These are phyloP conservation scores for Frieseomelitta varia DNA, from an alignment of 1,140 invertebrate species.

Conservation along the genomic window DNA sequence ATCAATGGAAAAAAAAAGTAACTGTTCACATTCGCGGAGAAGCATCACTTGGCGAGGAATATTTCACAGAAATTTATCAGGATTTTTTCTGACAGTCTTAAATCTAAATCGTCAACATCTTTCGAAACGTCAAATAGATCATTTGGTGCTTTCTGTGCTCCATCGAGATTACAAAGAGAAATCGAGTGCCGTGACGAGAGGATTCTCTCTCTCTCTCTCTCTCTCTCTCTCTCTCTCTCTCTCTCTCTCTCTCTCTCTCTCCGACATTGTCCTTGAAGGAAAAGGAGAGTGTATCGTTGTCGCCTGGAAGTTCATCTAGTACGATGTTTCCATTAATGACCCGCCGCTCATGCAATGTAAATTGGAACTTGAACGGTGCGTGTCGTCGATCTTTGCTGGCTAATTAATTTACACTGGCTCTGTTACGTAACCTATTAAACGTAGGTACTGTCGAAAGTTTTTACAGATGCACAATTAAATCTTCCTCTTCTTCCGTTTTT, in stretches of 20 bases:
- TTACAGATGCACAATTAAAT: not conserved
- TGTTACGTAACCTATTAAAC: not conserved
- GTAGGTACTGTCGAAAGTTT: not conserved
- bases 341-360: not conserved
- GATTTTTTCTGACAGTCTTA: slow-evolving; percentile 36
- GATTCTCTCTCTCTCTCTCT: not conserved
- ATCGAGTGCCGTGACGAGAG: too few species aligned
- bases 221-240: not conserved
- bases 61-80: slow-evolving; percentile 48
- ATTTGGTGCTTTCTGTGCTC: slow-evolving; percentile 22
- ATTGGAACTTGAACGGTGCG: not conserved
- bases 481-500: not conserved
- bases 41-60: not conserved
- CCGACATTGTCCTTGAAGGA: slow-evolving; percentile 24
- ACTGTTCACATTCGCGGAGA: slow-evolving; percentile 20
- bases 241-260: not conserved
- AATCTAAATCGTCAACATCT: slow-evolving; percentile 53
- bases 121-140: slow-evolving; percentile 51
- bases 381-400: not conserved
- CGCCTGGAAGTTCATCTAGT: slow-evolving; percentile 32
- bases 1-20: not conserved
- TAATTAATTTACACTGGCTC: slow-evolving; percentile 9
- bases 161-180: slow-evolving; percentile 54
- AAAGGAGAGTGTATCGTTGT: slow-evolving; percentile 29
- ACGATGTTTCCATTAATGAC: slow-evolving; percentile 13